Base-by-base conservation (phyloP, 2,888 invertebrate species). In the Nebria salina region DNA sequence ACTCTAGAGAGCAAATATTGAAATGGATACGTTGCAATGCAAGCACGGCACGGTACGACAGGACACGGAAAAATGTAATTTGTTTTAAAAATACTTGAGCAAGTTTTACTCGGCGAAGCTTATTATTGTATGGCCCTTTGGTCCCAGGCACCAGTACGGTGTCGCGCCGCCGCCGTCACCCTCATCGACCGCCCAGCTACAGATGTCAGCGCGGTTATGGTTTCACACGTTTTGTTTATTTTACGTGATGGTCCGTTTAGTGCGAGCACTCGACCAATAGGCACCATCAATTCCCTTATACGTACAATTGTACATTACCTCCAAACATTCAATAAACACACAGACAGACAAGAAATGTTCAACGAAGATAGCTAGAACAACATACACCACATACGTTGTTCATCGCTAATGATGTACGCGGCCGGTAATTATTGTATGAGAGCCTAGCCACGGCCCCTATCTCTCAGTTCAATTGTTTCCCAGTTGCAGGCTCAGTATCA, bases 191-290 rank as follows among this genome's bases (percentile, higher is more conserved):
- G 82, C 77, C 83, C 7, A 0, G 25, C 83, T 84, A 82, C 82
- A 84, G 83, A 85, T 86, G 85, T 85, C 85, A 84, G 85, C 83
- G 84, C 84, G 82, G 86, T 86, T 86, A 84, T 86, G 86, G 84
- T 87, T 87, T 87, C 87, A 84, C 87, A 87, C 86, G 87, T 86
- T 84, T 83, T 86, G 87, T 87, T 87, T 85, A 86, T 86, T 85
- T 86, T 86, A 84, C 85, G 85, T 85, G 84, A 84, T 85, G 84
- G 84, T 82, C 83, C 82, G 82, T 80, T 83, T 73, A 74, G 26
- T 15, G 66, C n/a, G 15, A 66, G 13, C 66, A 7, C 15, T 13
- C 7, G 13, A 25, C 15, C 54, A 54, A 2, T 54, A 13, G 54
- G 8, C 5, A 7, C 54, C 8, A 54, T 8, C 54, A 54, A 13